Conservation (phyloP, 2,888 invertebrate species). For the Auanema sp. region DNA sequence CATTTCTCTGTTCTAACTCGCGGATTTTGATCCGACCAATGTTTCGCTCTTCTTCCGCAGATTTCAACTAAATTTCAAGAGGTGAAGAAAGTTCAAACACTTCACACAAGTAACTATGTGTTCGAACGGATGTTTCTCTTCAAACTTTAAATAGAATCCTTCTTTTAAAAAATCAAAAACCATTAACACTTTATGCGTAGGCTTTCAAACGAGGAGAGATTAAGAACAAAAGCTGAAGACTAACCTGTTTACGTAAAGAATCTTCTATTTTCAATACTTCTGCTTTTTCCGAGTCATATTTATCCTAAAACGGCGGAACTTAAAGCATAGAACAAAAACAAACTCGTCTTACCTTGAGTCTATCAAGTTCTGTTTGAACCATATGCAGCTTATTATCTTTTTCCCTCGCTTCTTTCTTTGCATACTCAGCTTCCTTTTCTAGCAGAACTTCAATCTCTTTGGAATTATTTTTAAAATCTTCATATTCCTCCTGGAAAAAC, state of each 20-base stretch:
- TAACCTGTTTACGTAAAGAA: background rate
- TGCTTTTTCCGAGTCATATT: too few species aligned
- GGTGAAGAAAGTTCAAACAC: background rate
- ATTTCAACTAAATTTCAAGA: background rate
- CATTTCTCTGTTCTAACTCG: slow-evolving; percentile 36
- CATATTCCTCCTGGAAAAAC: slow-evolving; percentile 9
- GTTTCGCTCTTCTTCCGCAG: background rate
- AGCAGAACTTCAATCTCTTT: slow-evolving; percentile 22
- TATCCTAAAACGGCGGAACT: too few species aligned
- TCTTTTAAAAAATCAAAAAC: too few species aligned
- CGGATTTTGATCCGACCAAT: slow-evolving; percentile 22
- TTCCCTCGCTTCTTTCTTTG: slow-evolving; percentile 10
- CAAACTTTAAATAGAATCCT: too few species aligned
- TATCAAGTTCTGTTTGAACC: slow-evolving; percentile 9
- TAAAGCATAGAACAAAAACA: too few species aligned
- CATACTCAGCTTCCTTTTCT: slow-evolving; percentile 17
- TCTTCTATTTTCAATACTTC: background rate
- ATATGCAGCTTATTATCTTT: slow-evolving; percentile 13
- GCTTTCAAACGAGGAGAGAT: too few species aligned
- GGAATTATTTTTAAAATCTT: slow-evolving; percentile 14
- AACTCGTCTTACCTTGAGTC: slow-evolving; percentile 13
- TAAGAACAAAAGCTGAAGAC: background rate
- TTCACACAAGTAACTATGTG: too few species aligned
- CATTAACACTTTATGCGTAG: too few species aligned
- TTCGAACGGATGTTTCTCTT: too few species aligned